Conservation (phyloP, 2,888 invertebrate genomes). For the Tanypteryx hageni region DNA sequence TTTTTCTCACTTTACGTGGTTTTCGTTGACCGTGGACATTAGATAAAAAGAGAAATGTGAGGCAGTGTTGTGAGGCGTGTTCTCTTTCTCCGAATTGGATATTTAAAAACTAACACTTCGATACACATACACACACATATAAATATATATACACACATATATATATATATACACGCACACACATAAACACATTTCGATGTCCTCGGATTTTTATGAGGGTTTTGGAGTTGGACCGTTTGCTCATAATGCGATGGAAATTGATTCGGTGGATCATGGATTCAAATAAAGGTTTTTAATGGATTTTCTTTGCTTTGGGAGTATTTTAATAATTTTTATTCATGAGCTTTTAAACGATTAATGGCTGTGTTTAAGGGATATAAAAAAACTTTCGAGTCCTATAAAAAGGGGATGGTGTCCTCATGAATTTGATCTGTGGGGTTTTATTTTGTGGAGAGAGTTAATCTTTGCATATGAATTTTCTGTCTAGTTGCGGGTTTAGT, state of each 20-base stretch:
- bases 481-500: too few species aligned
- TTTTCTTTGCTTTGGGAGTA: not conserved
- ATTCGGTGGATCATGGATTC: not conserved
- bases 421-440: not conserved
- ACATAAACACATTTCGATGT: not conserved
- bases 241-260: constrained; percentile 22
- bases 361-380: not conserved
- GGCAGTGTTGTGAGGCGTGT: too few species aligned
- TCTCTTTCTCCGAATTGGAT: too few species aligned
- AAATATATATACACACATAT: too few species aligned
- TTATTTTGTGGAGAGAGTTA: not conserved
- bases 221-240: not conserved
- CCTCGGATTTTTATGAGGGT: not conserved
- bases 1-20: not conserved
- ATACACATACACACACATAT: too few species aligned
- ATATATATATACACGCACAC: too few species aligned
- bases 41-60: too few species aligned
- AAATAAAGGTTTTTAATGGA: constrained; percentile 7
- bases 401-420: not conserved
- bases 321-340: constrained; percentile 23
- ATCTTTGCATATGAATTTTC: not conserved
- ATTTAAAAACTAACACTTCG: too few species aligned
- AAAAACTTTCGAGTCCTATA: not conserved
- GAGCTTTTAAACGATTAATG: constrained; percentile 31
- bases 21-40: not conserved